Evolutionary conservation across 2,113 vertebrate genomes (phyloP), one percentile per base, ranked within the genome.

Genomic region (Columbina picui): DNA sequence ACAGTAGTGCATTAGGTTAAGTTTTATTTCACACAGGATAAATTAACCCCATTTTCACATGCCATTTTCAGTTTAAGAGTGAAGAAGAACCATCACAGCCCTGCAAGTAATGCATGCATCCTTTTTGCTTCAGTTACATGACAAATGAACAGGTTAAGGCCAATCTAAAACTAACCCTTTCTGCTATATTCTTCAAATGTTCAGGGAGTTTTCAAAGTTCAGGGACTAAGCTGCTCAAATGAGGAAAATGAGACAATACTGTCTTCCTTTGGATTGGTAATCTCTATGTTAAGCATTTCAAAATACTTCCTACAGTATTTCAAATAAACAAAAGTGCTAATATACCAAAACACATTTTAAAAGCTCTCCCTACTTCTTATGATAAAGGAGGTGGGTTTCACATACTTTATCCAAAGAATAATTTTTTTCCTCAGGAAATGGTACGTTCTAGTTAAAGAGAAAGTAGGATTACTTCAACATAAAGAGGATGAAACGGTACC

Each of bases 91-190:
- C 10, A 23, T 25, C 2, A 32, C 3, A 43, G n/a, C 23, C n/a
- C 65, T 67, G 12, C 49, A 57, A 36, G 11, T 74, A 53, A 78
- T 1, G 8, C 11, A 36, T 0, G 0, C 3, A 68, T 38, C 3
- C 5, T n/a, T 86, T 83, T 36, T n/a, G 12, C 20, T 67, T 47
- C 15, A 9, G 19, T 22, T 63, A 39, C 1, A 0, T 2, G 50
- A 60, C 20, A 68, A 74, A 43, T 7, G 2, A 76, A 45, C 2
- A 27, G 26, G n/a, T 50, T 53, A 22, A 38, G 25, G 45, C 12
- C 56, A 29, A 43, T 11, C 19, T 43, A 64, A 71, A 89, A 76
- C 27, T 50, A 65, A 63, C 11, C 6, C 8, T 26, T 73, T 49
- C 29, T 34, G 22, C 14, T 4, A 3, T 47, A 27, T 19, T 52